Conservation (phyloP, 2,888 invertebrate genomes). For the Harpalus rufipes region DNA sequence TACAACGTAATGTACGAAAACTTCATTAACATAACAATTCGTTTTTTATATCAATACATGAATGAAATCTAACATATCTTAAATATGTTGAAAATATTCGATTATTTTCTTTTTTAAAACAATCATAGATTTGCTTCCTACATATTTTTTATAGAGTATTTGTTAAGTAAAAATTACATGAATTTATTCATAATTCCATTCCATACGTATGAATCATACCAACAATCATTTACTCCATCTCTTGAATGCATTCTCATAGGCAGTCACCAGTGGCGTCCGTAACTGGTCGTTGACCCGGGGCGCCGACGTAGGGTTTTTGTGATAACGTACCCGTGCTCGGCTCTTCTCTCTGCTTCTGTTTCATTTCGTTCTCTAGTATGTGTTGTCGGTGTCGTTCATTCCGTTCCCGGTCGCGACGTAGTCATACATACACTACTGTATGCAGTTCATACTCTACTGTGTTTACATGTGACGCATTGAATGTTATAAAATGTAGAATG, state of each 20-base stretch:
- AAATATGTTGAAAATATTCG: too few species aligned
- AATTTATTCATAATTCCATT: not conserved
- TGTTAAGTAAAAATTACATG: not conserved
- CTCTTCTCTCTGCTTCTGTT: conserved; percentile 41
- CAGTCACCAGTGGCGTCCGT: conserved; percentile 47
- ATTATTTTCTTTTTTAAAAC: too few species aligned
- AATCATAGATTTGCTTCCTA: too few species aligned
- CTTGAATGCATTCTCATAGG: conserved; percentile 21
- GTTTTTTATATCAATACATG: too few species aligned
- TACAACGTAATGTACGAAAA: too few species aligned
- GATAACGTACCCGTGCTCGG: conserved; percentile 50
- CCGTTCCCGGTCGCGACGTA: conserved; percentile 18
- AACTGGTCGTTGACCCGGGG: conserved; percentile 62
- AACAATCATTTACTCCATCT: conserved; percentile 1
- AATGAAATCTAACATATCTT: too few species aligned
- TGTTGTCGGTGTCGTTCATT: conserved; percentile 34
- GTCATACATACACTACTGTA: conserved; percentile 40
- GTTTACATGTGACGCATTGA: conserved; percentile 40
- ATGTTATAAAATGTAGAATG: not conserved
- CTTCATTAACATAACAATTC: too few species aligned
- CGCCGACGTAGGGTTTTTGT: conserved; percentile 63
- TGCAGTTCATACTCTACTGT: conserved; percentile 7
- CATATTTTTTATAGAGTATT: too few species aligned
- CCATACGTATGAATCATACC: not conserved
- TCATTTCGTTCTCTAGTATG: conserved; percentile 43